These are phyloP conservation scores for Cyprinodon variegatus DNA, from an alignment of 2,113 vertebrate species.

Conservation along the genomic window DNA sequence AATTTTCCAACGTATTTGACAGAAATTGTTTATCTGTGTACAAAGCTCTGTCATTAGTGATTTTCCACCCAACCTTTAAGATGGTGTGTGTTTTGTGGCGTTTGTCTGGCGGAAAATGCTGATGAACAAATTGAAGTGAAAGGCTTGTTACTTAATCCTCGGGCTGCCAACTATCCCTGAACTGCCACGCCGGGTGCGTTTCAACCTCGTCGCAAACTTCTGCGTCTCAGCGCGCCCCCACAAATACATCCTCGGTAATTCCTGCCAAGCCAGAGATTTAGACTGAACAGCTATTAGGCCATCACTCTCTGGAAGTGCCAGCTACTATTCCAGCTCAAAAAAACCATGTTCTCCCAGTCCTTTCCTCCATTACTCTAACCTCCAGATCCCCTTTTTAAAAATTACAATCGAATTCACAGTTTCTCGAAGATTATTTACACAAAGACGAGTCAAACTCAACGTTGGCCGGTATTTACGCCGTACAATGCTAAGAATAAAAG, in stretches of 20 bases:
- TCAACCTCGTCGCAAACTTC: slow-evolving; percentile 70
- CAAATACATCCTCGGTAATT: slow-evolving; percentile 70
- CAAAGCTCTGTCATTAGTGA: slow-evolving; percentile 81
- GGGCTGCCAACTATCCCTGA: slow-evolving; percentile 76
- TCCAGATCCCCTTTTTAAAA: slow-evolving; percentile 1
- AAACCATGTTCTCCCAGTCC: slow-evolving; percentile 42
- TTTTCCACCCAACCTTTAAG: slow-evolving; percentile 77
- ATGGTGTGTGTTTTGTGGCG: slow-evolving; percentile 58
- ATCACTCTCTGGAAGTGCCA: slow-evolving; percentile 62
- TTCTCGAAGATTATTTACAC: slow-evolving; percentile 22
- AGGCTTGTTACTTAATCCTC: slow-evolving; percentile 82
- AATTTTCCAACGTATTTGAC: slow-evolving; percentile 77
- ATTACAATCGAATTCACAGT: slow-evolving; percentile 16
- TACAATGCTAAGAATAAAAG: slow-evolving; percentile 27
- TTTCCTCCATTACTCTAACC: slow-evolving; percentile 15
- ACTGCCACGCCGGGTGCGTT: slow-evolving; percentile 59
- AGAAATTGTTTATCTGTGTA: slow-evolving; percentile 82
- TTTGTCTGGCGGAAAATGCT: slow-evolving; percentile 72
- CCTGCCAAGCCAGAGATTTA: slow-evolving; percentile 74
- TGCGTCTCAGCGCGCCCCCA: slow-evolving; percentile 34
- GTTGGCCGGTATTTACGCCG: slow-evolving; percentile 30
- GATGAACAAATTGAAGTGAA: slow-evolving; percentile 84
- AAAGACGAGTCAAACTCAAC: slow-evolving; percentile 31
- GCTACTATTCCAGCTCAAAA: slow-evolving; percentile 46
- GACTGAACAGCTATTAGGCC: slow-evolving; percentile 68